Conservation (phyloP, 2,888 invertebrate species). For the Parnassius smintheus region DNA sequence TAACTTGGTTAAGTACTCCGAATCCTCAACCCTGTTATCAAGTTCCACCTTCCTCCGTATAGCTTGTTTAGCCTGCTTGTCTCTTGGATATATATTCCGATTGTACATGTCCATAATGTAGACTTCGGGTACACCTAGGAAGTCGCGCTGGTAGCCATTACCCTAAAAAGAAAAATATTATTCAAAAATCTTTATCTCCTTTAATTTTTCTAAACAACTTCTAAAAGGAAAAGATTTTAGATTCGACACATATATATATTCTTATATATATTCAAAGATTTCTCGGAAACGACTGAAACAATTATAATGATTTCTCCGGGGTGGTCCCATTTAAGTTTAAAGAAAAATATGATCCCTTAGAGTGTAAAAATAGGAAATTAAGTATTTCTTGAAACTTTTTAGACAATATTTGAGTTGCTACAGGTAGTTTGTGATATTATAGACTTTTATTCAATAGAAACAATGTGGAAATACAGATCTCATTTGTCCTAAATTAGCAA, state of each 20-base stretch:
- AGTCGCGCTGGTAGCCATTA: slow-evolving; percentile 93
- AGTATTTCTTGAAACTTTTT: too few relatives aligned
- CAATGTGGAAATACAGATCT: too few relatives aligned
- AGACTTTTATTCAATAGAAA: too few relatives aligned
- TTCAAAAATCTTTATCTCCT: not conserved
- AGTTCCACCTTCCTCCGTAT: slow-evolving; percentile 88
- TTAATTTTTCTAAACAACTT: not conserved
- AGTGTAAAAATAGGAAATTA: too few relatives aligned
- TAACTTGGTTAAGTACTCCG: slow-evolving; percentile 85
- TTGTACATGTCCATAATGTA: slow-evolving; percentile 95
- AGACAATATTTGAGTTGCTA: too few relatives aligned
- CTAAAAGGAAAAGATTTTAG: not conserved
- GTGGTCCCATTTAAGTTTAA: too few relatives aligned
- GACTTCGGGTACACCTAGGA: slow-evolving; percentile 85
- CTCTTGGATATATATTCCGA: slow-evolving; percentile 89
- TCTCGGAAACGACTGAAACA: too few relatives aligned
- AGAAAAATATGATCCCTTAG: too few relatives aligned
- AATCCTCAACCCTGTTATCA: slow-evolving; percentile 79
- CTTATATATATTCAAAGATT: not conserved
- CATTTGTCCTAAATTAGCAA: too few relatives aligned
- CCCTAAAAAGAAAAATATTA: slow-evolving; percentile 76
- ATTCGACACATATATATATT: not conserved
- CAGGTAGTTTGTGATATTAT: too few relatives aligned
- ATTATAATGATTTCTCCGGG: too few relatives aligned
- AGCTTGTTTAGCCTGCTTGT: slow-evolving; percentile 86